Base-by-base conservation (phyloP, 2,888 invertebrate genomes). In the Caenorhabditis sp. region DNA sequence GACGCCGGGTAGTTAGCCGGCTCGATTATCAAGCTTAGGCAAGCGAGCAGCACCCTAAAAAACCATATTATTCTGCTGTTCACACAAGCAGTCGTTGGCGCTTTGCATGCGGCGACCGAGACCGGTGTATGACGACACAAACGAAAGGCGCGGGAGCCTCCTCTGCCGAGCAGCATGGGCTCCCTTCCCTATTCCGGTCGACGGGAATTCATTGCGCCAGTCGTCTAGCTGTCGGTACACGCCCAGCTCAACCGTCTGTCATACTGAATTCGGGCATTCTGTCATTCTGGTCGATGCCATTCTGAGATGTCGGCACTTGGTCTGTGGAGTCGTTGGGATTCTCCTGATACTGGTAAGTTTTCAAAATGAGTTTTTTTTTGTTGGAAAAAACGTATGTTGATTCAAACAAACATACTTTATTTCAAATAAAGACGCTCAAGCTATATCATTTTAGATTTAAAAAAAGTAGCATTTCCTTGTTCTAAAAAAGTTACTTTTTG, bases 111-210 rank as follows among this genome's bases (percentile, higher is more conserved):
- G 47, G 37, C 15, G 56, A 55, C n/a, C 22, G 67, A 64, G 79
- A 80, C 80, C 72, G 80, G 80, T 80, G 72, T 68, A 68, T 80
- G 80, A 80, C 80, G 80, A 72, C 72, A 80, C 60, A 37, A 55
- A 50, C 61, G 50, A 67, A 56, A 67, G 18, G 62, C 20, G 58
- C 64, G 51, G 69, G 64, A 56, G 56, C 28, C 56, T 56, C 58
- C 35, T 24, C 26, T 47, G 56, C 51, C 44, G 50, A 26, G 56
- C 44, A 53, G 47, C 69, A 70, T 62, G 50, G 61, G 79, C 71
- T 65, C 47, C 47, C 47, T 47, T 28, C 47, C 32, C 64, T 47
- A 71, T 79, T 71, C 79, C 79, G 79, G 79, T 67, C 58, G 71
- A 60, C 28, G 58, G 28, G 50, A 60, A 44, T 69, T 64, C 69